phyloP scores from a whole-genome alignment of 2,888 invertebrate species.

The Scaptomyza caliginosa region DNA sequence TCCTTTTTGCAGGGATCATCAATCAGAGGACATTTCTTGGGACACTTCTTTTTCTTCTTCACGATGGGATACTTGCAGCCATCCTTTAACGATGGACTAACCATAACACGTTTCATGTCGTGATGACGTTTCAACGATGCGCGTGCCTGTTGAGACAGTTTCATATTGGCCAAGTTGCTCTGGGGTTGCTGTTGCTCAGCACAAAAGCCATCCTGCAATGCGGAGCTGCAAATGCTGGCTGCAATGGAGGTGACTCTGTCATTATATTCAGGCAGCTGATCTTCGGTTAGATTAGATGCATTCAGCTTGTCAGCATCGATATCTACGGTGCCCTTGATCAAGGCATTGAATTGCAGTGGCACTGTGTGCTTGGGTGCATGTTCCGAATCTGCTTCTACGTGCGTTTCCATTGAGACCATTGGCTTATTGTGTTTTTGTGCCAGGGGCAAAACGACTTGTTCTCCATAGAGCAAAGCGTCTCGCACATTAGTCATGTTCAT shows the following conservation, averaged over 20 bases:
- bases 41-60: conserved; percentile 65
- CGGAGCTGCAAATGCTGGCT: conserved; percentile 76
- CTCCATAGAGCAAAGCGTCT: conserved; percentile 54
- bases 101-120: conserved; percentile 35
- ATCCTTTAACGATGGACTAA: conserved; percentile 39
- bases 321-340: conserved; percentile 69
- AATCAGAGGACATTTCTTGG: conserved; percentile 52
- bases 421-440: conserved; percentile 13
- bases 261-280: conserved; percentile 66
- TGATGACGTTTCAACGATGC: conserved; percentile 47
- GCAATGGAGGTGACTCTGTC: conserved; percentile 76
- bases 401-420: conserved; percentile 55
- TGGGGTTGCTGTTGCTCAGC: conserved; percentile 15
- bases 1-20: conserved; percentile 63
- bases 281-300: conserved; percentile 34
- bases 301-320: conserved; percentile 68
- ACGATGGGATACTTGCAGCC: conserved; percentile 65
- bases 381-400: conserved; percentile 43
- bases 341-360: conserved; percentile 73
- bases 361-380: conserved; percentile 26
- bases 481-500: conserved; percentile 77
- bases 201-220: conserved; percentile 65
- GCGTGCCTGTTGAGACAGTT: conserved; percentile 12
- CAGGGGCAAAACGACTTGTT: background rate
- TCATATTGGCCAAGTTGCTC: background rate